phyloP scores from a whole-genome alignment of 2,113 vertebrate genomes.

The Phycodurus eques region DNA sequence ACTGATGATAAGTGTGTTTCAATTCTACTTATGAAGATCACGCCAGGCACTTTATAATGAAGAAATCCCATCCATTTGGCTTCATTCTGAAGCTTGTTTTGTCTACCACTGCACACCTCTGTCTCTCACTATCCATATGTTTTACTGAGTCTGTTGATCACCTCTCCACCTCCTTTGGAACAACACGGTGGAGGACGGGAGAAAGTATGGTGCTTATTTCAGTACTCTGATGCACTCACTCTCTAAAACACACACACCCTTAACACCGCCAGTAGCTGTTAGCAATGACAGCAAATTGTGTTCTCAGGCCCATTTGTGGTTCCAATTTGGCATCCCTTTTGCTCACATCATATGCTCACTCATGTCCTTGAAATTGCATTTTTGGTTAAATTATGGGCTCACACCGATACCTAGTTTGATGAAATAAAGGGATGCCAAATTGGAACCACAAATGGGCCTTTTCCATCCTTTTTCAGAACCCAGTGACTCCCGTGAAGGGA shows the following conservation, averaged over 20 bases:
- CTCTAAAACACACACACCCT: not conserved
- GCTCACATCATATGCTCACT: conserved; percentile 9
- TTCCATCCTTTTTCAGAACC: conserved; percentile 26
- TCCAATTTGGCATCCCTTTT: not conserved
- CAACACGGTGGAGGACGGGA: conserved; percentile 47
- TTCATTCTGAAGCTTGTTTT: conserved; percentile 24
- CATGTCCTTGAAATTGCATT: not conserved
- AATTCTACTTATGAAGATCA: too few species aligned
- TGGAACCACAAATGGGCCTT: too few species aligned
- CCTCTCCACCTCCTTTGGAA: conserved; percentile 60
- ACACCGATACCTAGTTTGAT: conserved; percentile 49
- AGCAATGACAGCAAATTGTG: conserved; percentile 58
- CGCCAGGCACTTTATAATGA: not conserved
- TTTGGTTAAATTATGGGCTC: conserved; percentile 39
- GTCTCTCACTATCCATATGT: conserved; percentile 54
- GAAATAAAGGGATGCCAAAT: too few species aligned
- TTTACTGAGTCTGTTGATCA: conserved; percentile 66
- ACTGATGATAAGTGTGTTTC: too few species aligned
- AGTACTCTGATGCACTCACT: conserved; percentile 8
- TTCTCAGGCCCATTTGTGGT: conserved; percentile 55
- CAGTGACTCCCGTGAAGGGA: not conserved
- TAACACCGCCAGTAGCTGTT: conserved; percentile 48
- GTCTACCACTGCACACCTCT: conserved; percentile 22
- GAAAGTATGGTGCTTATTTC: conserved; percentile 16
- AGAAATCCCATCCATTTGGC: not conserved